phyloP scores from a whole-genome alignment of 2,888 invertebrate species.

The Scaptomyza reducta region DNA sequence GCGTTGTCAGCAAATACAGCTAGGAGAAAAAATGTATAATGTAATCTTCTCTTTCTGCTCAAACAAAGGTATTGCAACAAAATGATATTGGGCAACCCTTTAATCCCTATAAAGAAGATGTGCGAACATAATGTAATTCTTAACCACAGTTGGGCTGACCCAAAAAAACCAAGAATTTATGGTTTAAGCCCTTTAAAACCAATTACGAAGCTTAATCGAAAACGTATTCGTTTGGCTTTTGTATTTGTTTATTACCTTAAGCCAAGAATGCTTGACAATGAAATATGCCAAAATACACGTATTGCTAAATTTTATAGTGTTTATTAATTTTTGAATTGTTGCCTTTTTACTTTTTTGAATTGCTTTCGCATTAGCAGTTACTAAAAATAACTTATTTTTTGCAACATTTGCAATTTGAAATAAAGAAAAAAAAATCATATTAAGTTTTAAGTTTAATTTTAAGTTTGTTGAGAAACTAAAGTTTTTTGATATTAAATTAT shows the following conservation, averaged over 20 bases:
- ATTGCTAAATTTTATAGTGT: slow-evolving; percentile 5
- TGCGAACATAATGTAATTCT: not conserved
- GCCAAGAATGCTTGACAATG: slow-evolving; percentile 8
- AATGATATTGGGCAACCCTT: not conserved
- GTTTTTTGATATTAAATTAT: too few species aligned
- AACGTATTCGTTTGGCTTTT: slow-evolving; percentile 2
- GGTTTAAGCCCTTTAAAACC: not conserved
- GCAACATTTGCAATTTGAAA: too few species aligned
- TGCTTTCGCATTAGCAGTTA: not conserved
- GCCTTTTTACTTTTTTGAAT: not conserved
- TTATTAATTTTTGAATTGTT: not conserved
- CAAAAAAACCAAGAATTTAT: slow-evolving; percentile 3
- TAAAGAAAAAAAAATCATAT: too few species aligned
- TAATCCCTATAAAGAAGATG: slow-evolving; percentile 7
- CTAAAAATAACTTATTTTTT: not conserved
- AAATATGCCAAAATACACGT: slow-evolving; percentile 18
- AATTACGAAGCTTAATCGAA: slow-evolving; percentile 5
- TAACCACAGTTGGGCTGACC: slow-evolving; percentile 9
- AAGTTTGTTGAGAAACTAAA: too few species aligned
- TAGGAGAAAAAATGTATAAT: not conserved
- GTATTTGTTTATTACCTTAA: not conserved
- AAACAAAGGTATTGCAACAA: slow-evolving; percentile 10
- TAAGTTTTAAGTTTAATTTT: too few species aligned
- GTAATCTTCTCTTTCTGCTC: slow-evolving; percentile 1
- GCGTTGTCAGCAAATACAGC: slow-evolving; percentile 33